Base-by-base conservation (phyloP, 2,113 vertebrate genomes). In the Cynoglossus semilaevis region DNA sequence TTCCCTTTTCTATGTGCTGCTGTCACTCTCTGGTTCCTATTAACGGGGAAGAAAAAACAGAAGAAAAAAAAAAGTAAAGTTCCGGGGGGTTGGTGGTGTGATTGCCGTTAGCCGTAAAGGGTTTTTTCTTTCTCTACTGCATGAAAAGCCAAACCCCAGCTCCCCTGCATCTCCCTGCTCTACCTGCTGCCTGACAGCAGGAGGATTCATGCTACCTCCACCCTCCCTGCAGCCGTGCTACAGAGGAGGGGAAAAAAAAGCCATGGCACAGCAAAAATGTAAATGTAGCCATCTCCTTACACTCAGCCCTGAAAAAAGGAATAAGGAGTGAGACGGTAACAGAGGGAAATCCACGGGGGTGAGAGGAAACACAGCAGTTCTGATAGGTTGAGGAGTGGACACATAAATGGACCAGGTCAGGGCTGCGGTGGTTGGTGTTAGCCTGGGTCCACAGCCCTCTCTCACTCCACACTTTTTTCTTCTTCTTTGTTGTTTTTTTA, bases 1-100 rank as follows among this genome's bases (percentile, higher is more conserved):
- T 88, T 57, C 46, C 83, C 73, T 37, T 72, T 81, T 79, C 65
- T 72, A 77, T 85, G 64, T 76, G 78, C 81, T 82, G 57, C 63
- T 51, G 35, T 78, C 63, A 58, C 68, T 48, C 63, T 72, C 56
- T 36, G 45, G 43, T 68, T 74, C 67, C 65, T 75, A 74, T 79
- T 66, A 63, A 46, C 61, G 65, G 17, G 36, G 37, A 10, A 13
- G 68, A 52, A 55, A 12, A 72, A 1, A 41, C 37, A 19, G 15
- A 47, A 1, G 53, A 22, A 46, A 8, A 22, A 41, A 43, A 36
- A 29, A 29, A 29, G 22, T 2, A 29, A 29, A 6, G 6, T 4
- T 4, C 2, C 22, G 22, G 22, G 22, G 22, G 22, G 67, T 88
- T 80, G 76, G 60, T 80, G 85, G 77, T 15, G 7, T 35, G 48